Conservation (phyloP, 1,140 invertebrate genomes). For the Halictus rubicundus region DNA sequence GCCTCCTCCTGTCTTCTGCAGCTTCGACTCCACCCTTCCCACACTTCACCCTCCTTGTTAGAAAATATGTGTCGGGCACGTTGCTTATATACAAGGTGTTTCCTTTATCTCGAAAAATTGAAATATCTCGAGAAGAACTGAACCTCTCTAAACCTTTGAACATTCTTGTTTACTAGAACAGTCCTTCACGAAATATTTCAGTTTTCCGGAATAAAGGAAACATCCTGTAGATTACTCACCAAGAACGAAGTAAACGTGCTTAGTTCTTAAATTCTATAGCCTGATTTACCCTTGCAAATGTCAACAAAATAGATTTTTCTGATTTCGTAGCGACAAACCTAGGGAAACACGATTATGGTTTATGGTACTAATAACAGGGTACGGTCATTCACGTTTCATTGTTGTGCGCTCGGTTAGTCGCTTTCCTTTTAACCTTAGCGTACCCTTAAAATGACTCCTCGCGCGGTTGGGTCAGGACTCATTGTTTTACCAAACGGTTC, state of each 20-base stretch:
- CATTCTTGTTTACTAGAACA: no score
- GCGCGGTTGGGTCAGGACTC: neutral
- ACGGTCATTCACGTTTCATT: neutral
- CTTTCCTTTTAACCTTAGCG: neutral
- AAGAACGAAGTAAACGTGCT: neutral
- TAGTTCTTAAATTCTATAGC: neutral
- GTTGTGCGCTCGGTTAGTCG: neutral
- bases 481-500: neutral
- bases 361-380: neutral
- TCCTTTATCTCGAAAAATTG: no score
- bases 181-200: no score
- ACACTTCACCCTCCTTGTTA: neutral
- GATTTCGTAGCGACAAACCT: neutral
- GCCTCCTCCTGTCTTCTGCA: no score
- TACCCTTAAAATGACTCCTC: neutral
- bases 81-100: no score
- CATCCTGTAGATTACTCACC: neutral
- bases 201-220: no score
- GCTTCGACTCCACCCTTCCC: no score
- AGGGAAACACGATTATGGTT: neutral
- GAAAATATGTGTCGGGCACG: slow-evolving; percentile 14
- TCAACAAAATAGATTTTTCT: neutral
- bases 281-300: neutral
- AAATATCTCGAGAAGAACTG: no score
- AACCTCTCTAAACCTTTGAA: no score